Evolutionary conservation across 2,797 vertebrate genomes (phyloP).

Genomic region (Carapus acus): DNA sequence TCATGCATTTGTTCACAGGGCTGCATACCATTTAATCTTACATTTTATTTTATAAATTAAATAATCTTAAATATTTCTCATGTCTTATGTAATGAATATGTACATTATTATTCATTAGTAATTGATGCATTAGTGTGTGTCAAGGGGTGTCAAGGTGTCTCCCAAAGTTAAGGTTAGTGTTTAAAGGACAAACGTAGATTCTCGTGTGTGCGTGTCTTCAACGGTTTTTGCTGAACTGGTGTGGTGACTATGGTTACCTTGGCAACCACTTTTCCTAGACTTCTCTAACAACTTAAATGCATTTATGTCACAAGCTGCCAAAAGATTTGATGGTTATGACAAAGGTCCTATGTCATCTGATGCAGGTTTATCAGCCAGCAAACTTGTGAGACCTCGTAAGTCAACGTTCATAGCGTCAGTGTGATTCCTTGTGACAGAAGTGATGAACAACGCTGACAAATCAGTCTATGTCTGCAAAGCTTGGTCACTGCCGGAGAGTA

Average conservation of each 20-base stretch:
- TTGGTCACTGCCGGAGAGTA: conserved; percentile 40
- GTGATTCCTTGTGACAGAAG: conserved; percentile 59
- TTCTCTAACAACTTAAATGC: conserved; percentile 54
- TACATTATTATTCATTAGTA: conserved; percentile 73
- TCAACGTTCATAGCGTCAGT: conserved; percentile 47
- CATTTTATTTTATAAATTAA: conserved; percentile 73
- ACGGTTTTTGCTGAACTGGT: conserved; percentile 64
- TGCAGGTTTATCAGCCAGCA: conserved; percentile 49
- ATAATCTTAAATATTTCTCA: conserved; percentile 73
- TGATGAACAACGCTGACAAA: conserved; percentile 62
- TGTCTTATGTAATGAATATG: conserved; percentile 66
- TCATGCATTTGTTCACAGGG: conserved; percentile 76
- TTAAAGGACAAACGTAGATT: conserved; percentile 58
- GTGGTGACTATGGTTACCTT: conserved; percentile 55
- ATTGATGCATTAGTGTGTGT: conserved; percentile 66
- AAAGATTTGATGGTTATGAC: conserved; percentile 57
- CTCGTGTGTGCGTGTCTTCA: conserved; percentile 60
- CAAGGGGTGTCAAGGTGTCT: conserved; percentile 55
- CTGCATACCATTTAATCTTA: conserved; percentile 73
- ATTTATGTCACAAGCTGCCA: conserved; percentile 68
- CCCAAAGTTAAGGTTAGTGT: conserved; percentile 66
- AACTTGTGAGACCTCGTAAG: conserved; percentile 58
- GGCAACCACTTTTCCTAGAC: conserved; percentile 55
- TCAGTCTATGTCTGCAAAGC: conserved; percentile 47
- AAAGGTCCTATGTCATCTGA: conserved; percentile 57